Percentiles rank a stretch among this genome's conserved stretches.
phyloP scores from a whole-genome alignment of 2,113 vertebrate genomes.

The Aplodontia rufa region DNA sequence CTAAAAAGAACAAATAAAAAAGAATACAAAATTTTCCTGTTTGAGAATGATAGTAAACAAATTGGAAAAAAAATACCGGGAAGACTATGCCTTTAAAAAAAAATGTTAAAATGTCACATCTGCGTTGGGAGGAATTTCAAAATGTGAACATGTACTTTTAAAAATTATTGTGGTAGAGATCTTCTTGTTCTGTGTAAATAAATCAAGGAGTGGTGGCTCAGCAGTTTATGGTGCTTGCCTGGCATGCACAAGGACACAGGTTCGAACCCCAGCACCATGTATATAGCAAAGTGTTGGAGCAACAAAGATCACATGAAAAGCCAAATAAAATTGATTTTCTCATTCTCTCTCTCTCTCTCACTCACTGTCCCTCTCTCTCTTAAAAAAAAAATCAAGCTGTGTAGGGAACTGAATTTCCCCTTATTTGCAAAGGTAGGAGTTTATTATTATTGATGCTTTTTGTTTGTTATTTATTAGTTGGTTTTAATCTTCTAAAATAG shows the following conservation, averaged over 20 bases:
- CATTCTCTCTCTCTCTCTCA: no score
- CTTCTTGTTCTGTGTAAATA: neutral
- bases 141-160: neutral
- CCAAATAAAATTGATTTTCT: no score
- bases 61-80: neutral
- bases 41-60: conserved; percentile 5
- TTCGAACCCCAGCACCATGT: no score
- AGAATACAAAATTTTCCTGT: neutral
- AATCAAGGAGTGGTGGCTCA: no score
- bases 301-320: no score
- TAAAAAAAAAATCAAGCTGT: neutral
- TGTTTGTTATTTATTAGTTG: neutral
- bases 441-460: neutral
- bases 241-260: no score
- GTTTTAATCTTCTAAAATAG: neutral
- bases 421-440: neutral
- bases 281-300: no score
- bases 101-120: conserved; percentile 12
- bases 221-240: no score
- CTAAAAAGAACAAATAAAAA: neutral
- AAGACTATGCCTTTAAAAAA: neutral
- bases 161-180: neutral
- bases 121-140: neutral
- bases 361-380: no score
- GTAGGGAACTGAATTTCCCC: neutral